These are phyloP conservation scores for Orchesella flavescens DNA, from an alignment of 2,888 invertebrate genomes.

Conservation along the genomic window DNA sequence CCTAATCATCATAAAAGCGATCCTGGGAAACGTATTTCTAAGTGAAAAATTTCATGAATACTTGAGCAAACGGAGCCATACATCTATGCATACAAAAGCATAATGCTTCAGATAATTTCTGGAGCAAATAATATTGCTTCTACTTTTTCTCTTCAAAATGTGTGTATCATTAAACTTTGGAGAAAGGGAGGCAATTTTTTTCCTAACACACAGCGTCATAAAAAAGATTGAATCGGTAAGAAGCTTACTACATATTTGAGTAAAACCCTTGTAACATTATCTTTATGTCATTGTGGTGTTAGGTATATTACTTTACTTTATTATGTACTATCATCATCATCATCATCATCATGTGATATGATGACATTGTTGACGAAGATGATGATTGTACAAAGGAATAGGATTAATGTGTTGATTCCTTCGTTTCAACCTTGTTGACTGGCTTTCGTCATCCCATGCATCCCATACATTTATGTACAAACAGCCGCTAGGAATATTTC, in stretches of 20 bases:
- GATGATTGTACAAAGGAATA: conserved; percentile 1
- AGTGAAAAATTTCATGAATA: no score
- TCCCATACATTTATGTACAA: no score
- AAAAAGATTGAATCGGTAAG: conserved; percentile 33
- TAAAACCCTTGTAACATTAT: not conserved
- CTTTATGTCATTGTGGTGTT: conserved; percentile 12
- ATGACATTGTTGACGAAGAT: not conserved
- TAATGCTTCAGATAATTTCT: no score
- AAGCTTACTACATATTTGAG: conserved; percentile 5
- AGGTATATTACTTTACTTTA: conserved; percentile 14
- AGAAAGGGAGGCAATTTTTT: not conserved
- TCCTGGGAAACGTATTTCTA: no score
- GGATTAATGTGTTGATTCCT: not conserved
- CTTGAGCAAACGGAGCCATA: no score
- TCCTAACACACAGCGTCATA: not conserved
- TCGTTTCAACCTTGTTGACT: not conserved
- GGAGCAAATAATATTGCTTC: no score
- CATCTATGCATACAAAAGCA: no score
- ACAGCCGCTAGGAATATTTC: no score
- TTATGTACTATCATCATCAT: conserved; percentile 16
- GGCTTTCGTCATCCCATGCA: no score
- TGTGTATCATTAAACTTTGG: not conserved
- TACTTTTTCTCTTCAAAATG: not conserved
- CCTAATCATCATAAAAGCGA: no score
- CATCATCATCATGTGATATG: not conserved